phyloP scores from a whole-genome alignment of 2,113 vertebrate genomes.

The Rhipidura dahli region DNA sequence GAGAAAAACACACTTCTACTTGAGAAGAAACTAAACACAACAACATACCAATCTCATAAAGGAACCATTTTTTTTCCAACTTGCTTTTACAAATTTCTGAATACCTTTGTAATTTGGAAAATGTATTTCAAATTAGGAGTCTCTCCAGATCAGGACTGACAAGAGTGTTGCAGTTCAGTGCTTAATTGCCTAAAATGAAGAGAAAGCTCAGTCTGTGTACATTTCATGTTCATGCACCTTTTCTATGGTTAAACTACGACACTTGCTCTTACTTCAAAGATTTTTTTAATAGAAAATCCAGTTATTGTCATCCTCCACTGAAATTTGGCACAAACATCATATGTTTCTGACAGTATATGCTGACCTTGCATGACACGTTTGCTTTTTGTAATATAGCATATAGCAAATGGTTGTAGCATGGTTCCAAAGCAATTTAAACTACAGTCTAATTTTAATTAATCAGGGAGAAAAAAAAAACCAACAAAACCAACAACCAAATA shows the following conservation, averaged over 20 bases:
- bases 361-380: not conserved
- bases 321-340: not conserved
- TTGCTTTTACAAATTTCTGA: not conserved
- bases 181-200: not conserved
- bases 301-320: not conserved
- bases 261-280: not conserved
- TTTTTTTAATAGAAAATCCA: not conserved
- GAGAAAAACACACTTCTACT: not conserved
- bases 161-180: not conserved
- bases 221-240: not conserved
- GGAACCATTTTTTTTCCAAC: not conserved
- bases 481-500: not conserved
- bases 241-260: not conserved
- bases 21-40: not conserved
- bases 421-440: not conserved
- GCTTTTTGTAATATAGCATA: not conserved
- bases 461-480: rapidly evolving
- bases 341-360: not conserved
- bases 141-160: not conserved
- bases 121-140: not conserved
- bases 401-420: not conserved
- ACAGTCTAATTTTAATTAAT: not conserved
- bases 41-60: not conserved
- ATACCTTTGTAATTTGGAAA: not conserved
- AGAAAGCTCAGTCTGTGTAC: not conserved